Conservation (phyloP, 2,797 vertebrate species). For the Lindbergichthys nudifrons region DNA sequence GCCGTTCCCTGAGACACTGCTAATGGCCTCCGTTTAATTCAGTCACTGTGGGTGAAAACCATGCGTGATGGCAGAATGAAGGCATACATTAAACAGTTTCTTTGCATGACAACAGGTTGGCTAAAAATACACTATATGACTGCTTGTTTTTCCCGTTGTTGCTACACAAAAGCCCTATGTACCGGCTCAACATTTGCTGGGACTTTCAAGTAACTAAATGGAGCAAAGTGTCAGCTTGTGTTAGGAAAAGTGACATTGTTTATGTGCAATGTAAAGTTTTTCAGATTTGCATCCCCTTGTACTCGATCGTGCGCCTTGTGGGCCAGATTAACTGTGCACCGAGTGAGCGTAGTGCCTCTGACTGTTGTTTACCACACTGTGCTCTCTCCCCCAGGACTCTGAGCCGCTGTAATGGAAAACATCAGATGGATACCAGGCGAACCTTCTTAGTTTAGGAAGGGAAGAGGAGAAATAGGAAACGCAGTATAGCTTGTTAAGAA, state of each 20-base stretch:
- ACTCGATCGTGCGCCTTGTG: conserved; percentile 61
- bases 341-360: conserved; percentile 64
- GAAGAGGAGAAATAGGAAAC: conserved; percentile 30
- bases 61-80: conserved; percentile 22
- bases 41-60: conserved; percentile 24
- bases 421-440: conserved; percentile 68
- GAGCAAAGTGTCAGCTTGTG: conserved; percentile 13
- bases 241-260: conserved; percentile 37
- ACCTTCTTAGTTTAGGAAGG: conserved; percentile 38
- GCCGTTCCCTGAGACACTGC: conserved; percentile 20
- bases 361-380: conserved; percentile 80
- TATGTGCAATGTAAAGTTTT: conserved; percentile 57
- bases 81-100: conserved; percentile 54
- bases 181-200: conserved; percentile 7
- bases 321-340: conserved; percentile 63
- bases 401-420: conserved; percentile 74
- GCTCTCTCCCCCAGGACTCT: conserved; percentile 68
- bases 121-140: conserved; percentile 62
- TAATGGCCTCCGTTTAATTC: conserved; percentile 52
- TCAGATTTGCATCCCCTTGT: conserved; percentile 65
- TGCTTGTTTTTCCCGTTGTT: background rate
- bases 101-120: conserved; percentile 59
- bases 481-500: conserved; percentile 30
- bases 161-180: background rate
- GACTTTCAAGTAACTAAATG: conserved; percentile 35